A percentile compares a stretch with the other conserved stretches of the same genome.
Conservation (phyloP, 2,888 invertebrate genomes). For the Phortica magna region DNA sequence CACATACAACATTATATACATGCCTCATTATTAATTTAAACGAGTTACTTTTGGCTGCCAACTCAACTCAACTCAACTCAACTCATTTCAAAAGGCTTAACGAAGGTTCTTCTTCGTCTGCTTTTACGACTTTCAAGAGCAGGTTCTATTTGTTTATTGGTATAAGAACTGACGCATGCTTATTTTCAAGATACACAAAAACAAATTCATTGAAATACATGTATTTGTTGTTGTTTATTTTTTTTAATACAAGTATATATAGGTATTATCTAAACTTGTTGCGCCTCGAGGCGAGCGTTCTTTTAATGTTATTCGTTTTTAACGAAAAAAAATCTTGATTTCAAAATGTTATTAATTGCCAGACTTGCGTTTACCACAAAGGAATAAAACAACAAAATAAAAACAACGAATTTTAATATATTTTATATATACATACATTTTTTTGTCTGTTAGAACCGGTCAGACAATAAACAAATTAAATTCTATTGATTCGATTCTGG, state of each 20-base stretch:
- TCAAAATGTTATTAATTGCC: not conserved
- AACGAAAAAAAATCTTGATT: constrained; percentile 1
- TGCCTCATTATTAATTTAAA: not conserved
- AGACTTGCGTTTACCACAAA: not conserved
- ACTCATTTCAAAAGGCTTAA: no score
- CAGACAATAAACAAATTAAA: not conserved
- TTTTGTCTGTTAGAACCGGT: not conserved
- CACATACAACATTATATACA: not conserved
- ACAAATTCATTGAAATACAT: not conserved
- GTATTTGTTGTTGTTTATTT: not conserved
- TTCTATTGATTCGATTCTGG: not conserved
- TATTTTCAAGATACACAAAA: constrained; percentile 11
- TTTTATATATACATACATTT: not conserved
- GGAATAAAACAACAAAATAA: not conserved
- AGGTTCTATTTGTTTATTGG: no score
- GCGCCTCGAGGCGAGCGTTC: not conserved
- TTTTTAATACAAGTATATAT: not conserved
- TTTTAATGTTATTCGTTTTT: constrained; percentile 4
- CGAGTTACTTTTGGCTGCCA: not conserved
- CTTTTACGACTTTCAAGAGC: no score
- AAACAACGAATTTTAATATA: not conserved
- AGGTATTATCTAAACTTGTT: not conserved
- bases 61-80: no score
- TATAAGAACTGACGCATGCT: not conserved
- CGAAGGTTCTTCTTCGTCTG: no score